Base-by-base conservation (phyloP, 2,797 vertebrate species). In the Clarias platycephalus region DNA sequence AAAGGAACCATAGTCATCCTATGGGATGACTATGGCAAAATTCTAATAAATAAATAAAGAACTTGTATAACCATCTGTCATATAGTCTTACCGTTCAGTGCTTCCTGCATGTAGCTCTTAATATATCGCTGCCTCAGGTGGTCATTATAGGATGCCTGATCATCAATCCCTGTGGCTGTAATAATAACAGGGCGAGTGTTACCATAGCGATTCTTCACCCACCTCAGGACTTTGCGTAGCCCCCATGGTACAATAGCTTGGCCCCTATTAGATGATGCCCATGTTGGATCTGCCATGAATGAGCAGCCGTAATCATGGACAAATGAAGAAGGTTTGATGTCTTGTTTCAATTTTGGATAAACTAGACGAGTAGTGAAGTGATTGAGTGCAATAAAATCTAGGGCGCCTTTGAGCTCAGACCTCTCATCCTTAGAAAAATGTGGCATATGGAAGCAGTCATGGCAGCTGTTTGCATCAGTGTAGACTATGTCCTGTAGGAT, bases 361-460 rank as follows among this genome's bases (percentile, higher is more conserved):
- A 98, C 96, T 79, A 98, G 93, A 71, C 95, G 94, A 0, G 98
- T 99, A 63, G 98, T 99, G 88, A 99, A 99, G 91, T 99, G 98
- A 90, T 97, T 99, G 37, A 99, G 89, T 0, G 97, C 97, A 0
- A 96, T 96, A 75, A 99, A 99, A 91, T 97, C 95, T 77, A 97
- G 91, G 0, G 97, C 90, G 1, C 97, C 97, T 88, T 88, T 94
- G 1, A 99, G 71, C 8, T 96, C 94, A 75, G 91, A 78, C 84
- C 88, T 94, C 87, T 99, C 96, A 6, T 89, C 67, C 0, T 88
- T 89, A 0, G 95, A 96, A 90, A 98, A 97, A 85, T 58, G 92
- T 0, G 96, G 96, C 89, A 97, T 87, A 1, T 93, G 93, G 34
- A 94, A 28, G 71, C 44, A 34, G 4, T 15, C 37, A 63, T 0